Conservation (phyloP, 2,113 vertebrate genomes). For the Porphyrio hochstetteri region DNA sequence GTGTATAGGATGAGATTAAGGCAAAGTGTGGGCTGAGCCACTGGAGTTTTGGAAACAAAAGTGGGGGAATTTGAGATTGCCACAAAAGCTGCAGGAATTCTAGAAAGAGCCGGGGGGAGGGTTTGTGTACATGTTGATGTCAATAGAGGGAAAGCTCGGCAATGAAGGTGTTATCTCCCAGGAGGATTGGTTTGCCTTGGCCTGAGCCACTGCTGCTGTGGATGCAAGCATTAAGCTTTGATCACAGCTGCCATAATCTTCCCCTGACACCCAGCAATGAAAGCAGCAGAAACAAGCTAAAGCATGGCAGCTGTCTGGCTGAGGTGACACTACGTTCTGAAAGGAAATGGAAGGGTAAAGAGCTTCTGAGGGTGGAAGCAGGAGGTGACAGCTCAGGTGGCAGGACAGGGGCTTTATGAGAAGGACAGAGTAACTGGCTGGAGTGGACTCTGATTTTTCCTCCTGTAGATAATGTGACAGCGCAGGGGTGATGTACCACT, state of each 20-base stretch:
- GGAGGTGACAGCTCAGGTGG: background rate
- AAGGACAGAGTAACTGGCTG: background rate
- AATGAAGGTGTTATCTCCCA: background rate
- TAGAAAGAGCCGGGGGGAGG: background rate
- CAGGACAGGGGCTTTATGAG: background rate
- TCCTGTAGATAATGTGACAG: background rate
- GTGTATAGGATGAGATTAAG: background rate
- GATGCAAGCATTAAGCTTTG: constrained; percentile 1
- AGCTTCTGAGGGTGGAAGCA: background rate
- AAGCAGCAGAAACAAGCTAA: constrained; percentile 4
- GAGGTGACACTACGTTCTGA: background rate
- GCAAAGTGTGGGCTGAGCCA: background rate
- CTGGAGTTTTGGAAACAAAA: background rate
- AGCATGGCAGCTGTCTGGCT: background rate
- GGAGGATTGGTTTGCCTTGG: constrained; percentile 14
- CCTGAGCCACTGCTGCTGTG: background rate
- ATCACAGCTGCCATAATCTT: constrained; percentile 14
- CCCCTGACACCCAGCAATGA: constrained; percentile 5
- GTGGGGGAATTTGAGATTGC: background rate
- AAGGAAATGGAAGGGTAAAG: background rate
- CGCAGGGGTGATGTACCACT: background rate
- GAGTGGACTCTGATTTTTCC: background rate
- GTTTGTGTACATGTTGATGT: background rate
- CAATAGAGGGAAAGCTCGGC: background rate
- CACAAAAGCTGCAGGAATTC: background rate